A percentile compares a stretch with the other conserved stretches of the same genome.
Evolutionary conservation across 1,140 invertebrate genomes (phyloP).

Genomic region (Tetranychus urticae): DNA sequence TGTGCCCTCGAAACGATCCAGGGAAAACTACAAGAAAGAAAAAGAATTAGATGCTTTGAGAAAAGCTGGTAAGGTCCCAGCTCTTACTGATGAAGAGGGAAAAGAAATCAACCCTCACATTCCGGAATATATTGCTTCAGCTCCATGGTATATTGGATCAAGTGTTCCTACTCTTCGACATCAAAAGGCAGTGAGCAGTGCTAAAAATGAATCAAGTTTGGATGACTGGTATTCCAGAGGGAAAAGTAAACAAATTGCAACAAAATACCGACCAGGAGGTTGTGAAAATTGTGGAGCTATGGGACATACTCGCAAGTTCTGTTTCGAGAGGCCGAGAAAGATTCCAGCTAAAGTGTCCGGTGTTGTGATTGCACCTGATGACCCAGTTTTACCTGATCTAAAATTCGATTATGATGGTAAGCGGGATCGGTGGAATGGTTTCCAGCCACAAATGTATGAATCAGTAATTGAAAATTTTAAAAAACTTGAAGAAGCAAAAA

Average conservation of each 20-base stretch:
- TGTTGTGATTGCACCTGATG: constrained; percentile 62
- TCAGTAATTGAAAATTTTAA: constrained; percentile 71
- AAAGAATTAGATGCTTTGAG: constrained; percentile 95
- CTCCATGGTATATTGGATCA: constrained; percentile 94
- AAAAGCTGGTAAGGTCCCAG: constrained; percentile 92
- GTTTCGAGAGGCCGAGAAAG: constrained; percentile 80
- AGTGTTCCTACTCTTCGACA: constrained; percentile 86
- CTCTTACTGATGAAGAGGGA: constrained; percentile 93
- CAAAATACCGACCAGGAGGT: constrained; percentile 81
- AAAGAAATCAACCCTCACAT: constrained; percentile 98
- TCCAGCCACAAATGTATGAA: constrained; percentile 59
- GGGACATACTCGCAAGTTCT: constrained; percentile 89
- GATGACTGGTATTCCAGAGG: constrained; percentile 68
- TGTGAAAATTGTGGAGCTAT: constrained; percentile 98
- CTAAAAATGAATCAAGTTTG: constrained; percentile 35
- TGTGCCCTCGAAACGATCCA: constrained; percentile 54
- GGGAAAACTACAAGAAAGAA: constrained; percentile 76
- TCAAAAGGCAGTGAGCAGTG: constrained; percentile 76
- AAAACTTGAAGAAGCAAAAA: constrained; percentile 48
- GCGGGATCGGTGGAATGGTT: constrained; percentile 91
- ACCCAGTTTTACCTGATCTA: constrained; percentile 51
- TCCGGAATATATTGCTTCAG: constrained; percentile 93
- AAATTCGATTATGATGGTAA: constrained; percentile 76
- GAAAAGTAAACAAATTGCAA: constrained; percentile 30
- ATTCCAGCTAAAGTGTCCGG: constrained; percentile 60